Conservation (phyloP, 2,888 invertebrate species). For the Drosophila greeni region DNA sequence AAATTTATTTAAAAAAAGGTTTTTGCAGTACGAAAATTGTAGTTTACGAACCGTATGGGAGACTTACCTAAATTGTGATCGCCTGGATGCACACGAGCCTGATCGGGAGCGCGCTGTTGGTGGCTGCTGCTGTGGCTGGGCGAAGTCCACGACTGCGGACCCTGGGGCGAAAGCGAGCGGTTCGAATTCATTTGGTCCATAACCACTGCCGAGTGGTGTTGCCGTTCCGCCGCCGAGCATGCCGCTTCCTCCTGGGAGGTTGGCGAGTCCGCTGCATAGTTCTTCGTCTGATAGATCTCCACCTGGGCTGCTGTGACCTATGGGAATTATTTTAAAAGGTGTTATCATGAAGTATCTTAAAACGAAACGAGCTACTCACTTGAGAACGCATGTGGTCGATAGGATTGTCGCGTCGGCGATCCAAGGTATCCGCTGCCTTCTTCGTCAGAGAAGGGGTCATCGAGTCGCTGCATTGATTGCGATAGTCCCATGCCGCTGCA, state of each 20-base stretch:
- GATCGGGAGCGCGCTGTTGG: slow-evolving; percentile 77
- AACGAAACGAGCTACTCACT: slow-evolving; percentile 67
- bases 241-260: slow-evolving; percentile 74
- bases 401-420: slow-evolving; percentile 80
- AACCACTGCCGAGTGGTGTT: slow-evolving; percentile 78
- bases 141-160: slow-evolving; percentile 78
- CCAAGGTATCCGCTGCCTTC: slow-evolving; percentile 83
- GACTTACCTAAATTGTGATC: slow-evolving; percentile 79
- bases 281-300: slow-evolving; percentile 80
- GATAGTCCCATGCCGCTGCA: slow-evolving; percentile 80
- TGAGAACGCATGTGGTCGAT: slow-evolving; percentile 81
- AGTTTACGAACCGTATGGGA: not conserved
- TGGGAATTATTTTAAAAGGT: not conserved
- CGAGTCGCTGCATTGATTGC: slow-evolving; percentile 80
- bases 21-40: not conserved
- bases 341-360: too few relatives aligned
- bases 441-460: slow-evolving; percentile 94
- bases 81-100: slow-evolving; percentile 79
- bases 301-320: slow-evolving; percentile 80
- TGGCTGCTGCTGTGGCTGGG: slow-evolving; percentile 78
- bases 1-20: slow-evolving; percentile 19
- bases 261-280: slow-evolving; percentile 79
- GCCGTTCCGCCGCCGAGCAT: slow-evolving; percentile 76
- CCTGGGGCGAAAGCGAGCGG: slow-evolving; percentile 79
- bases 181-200: slow-evolving; percentile 79